Evolutionary conservation across 2,113 vertebrate genomes (phyloP), one percentile per base, ranked within the genome.

Genomic region (Carassius auratus): DNA sequence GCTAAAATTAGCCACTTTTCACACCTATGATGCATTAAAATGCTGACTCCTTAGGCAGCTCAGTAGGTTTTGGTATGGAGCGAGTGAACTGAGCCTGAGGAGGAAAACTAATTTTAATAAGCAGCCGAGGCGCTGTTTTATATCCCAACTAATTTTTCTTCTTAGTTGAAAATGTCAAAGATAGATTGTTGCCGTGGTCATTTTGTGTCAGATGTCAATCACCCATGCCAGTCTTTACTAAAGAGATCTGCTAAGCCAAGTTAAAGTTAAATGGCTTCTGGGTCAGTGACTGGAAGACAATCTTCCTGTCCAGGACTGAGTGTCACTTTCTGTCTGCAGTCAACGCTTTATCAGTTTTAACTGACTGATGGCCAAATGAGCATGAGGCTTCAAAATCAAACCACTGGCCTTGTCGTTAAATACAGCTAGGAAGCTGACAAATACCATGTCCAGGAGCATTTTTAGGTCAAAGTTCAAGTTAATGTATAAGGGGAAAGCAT

Each of bases 171-270:
- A 45, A 64, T 45, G 59, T 45, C 59, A 80, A 17, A 64, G 13
- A 64, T 17, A 45, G 61, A 64, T 80, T 8, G 77, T 64, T 78
- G 55, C 48, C 12, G 15, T 78, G 26, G 76, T 59, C 30, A 78
- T n/a, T 59, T 55, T 38, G 77, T 62, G 77, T 36, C 77, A 45
- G 57, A 62, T 79, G 77, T 64, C 77, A 80, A 17, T 80, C 59
- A 64, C n/a, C 12, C 7, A 3, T 45, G 77, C 7, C 77, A 45
- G 59, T 62, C 59, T 80, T 64, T 64, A 48, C 77, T 26, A 64
- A 62, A 62, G 59, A 64, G 38, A 64, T 64, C 57, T 48, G 57
- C 36, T 21, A 80, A 21, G 15, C n/a, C 38, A 64, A 48, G n/a
- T 8, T 64, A 80, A 80, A 80, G 59, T 21, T 45, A 64, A 45